Base-by-base conservation (phyloP, 2,113 vertebrate genomes). In the Dicentrarchus labrax region DNA sequence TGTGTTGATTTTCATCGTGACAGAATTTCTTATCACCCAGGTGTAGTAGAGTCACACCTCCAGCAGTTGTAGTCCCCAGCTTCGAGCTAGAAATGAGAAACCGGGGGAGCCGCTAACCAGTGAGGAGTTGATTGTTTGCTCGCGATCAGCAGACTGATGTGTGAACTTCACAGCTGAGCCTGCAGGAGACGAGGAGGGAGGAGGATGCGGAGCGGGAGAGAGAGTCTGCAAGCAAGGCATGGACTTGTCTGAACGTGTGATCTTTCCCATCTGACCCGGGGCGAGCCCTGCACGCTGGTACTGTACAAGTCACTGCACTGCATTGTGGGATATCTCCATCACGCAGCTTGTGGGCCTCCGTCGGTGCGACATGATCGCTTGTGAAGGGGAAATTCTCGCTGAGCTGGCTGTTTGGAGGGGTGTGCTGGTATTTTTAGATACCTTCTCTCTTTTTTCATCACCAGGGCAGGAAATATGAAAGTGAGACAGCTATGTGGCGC, bases 301-400 rank as follows among this genome's bases (percentile, higher is more conserved):
- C 72, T 30, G 70, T 47, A 72, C 82, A 76, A 83, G 76, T 64
- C 76, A 19, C 66, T 11, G 76, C 75, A 54, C 13, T 82, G 85
- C 78, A 90, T 88, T 90, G 85, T 88, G 89, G 92, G 89, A 89
- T 48, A 67, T 71, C 80, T 82, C 62, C 47, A 48, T 61, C 82
- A 47, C 36, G 24, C 82, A 70, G 85, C 79, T 86, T 9, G n/a
- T 69, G 47, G 77, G 76, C 65, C 39, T 73, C 69, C 45, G 22
- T 50, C 10, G 11, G 56, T 72, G 87, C 45, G 51, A 84, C 82
- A 50, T 73, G 84, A 91, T 91, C 71, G 24, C 71, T 45, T 54
- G 38, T 82, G 86, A 93, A 93, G 88, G 92, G 89, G 80, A 89
- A 87, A 88, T 84, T 91, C 81, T 90, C 22, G 86, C 92, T 87